Base-by-base conservation (phyloP, 2,797 vertebrate genomes). In the Borostomias antarcticus region DNA sequence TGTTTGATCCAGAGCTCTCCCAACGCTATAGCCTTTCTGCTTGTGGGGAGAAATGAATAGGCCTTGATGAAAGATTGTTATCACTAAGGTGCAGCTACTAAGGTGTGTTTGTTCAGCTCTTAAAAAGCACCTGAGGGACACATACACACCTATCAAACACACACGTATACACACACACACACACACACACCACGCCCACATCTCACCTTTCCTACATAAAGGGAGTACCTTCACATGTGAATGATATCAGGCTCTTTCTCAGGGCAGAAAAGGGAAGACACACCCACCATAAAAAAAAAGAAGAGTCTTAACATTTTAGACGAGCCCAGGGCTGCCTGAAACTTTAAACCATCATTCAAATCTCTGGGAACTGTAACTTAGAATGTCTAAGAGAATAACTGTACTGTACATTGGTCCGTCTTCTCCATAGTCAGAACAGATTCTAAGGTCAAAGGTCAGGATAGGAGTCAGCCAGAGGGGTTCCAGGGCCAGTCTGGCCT, bases 71-170 rank as follows among this genome's bases (percentile, higher is more conserved):
- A 67, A 87, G 77, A 83, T 80, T 64, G 28, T 72, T 66, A 80
- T 82, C 78, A 1, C 43, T 48, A n/a, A 58, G 66, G 30, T 25
- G 8, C 70, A 77, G 66, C 63, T 73, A 64, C 72, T 80, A 79
- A 81, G 82, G 83, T 86, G 84, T 84, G 79, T 84, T 86, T 85
- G 72, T 54, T 81, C 58, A 70, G 70, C 40, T 64, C 45, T 69
- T 59, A 43, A 68, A 60, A 78, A 65, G 47, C 63, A 71, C 62
- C 82, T 70, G 68, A 58, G 58, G 71, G 68, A 74, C 54, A 25
- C 45, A 37, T 69, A 54, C 76, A 75, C 67, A 3, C 64, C 73
- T 65, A 47, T 21, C 61, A 43, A 25, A 29, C 68, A 29, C 60
- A 50, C 30, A 58, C 61, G n/a, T n/a, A 51, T 15, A 53, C 50